A percentile compares a stretch with the other conserved stretches of the same genome.
These are phyloP conservation scores for Brachionus angularis DNA, from an alignment of 1,140 invertebrate species.

Conservation along the genomic window DNA sequence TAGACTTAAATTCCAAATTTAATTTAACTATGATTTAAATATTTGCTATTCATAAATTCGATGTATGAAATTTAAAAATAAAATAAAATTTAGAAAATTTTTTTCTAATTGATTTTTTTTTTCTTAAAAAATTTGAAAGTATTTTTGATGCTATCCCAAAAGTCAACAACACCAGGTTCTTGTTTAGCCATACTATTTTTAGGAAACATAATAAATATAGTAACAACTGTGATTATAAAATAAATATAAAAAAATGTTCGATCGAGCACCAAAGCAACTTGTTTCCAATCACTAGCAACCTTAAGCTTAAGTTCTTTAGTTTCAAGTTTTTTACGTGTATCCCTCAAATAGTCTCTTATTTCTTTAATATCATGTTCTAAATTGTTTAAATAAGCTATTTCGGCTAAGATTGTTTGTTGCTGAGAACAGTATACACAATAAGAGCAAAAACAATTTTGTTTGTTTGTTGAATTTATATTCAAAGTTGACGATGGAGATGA, in stretches of 20 bases:
- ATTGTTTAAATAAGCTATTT: slow-evolving; percentile 41
- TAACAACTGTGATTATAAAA: slow-evolving; percentile 61
- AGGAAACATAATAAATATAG: slow-evolving; percentile 54
- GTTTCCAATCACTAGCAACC: slow-evolving; percentile 52
- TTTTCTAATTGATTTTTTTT: too few relatives aligned
- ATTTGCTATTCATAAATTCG: too few relatives aligned
- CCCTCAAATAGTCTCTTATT: slow-evolving; percentile 37
- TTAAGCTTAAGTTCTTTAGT: slow-evolving; percentile 45
- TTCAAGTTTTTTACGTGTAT: slow-evolving; percentile 38
- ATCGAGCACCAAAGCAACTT: slow-evolving; percentile 55
- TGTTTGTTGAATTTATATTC: too few relatives aligned
- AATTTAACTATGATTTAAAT: too few relatives aligned
- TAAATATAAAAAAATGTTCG: slow-evolving; percentile 56
- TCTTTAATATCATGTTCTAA: slow-evolving; percentile 44
- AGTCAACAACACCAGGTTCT: background rate
- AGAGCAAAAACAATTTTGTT: slow-evolving; percentile 15
- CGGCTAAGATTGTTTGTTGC: slow-evolving; percentile 27
- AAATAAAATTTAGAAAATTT: too few relatives aligned
- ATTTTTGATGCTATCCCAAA: background rate
- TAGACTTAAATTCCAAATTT: too few relatives aligned
- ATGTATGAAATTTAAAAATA: too few relatives aligned
- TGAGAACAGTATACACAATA: slow-evolving; percentile 35
- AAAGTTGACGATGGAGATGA: slow-evolving; percentile 9
- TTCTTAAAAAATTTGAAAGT: too few relatives aligned
- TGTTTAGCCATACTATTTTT: slow-evolving; percentile 7